These are phyloP conservation scores for Clivina fossor DNA, from an alignment of 2,888 invertebrate species.

Conservation along the genomic window DNA sequence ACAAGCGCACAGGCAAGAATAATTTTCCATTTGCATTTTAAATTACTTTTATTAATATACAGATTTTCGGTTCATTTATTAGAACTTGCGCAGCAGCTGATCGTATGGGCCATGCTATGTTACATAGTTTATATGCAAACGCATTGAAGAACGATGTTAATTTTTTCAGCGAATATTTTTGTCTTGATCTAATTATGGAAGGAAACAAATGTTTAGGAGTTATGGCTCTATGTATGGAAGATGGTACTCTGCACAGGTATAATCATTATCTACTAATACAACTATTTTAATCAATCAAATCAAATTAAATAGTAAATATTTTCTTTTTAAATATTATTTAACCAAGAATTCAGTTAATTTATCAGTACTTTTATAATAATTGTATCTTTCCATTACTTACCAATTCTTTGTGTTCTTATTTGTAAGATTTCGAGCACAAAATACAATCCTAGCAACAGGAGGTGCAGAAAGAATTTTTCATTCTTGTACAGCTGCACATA, in stretches of 20 bases:
- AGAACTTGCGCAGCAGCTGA: constrained; percentile 69
- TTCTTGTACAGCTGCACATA: constrained; percentile 97
- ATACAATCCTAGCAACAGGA: constrained; percentile 78
- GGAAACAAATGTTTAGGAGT: constrained; percentile 63
- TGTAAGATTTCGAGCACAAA: constrained; percentile 60
- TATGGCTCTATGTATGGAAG: constrained; percentile 68
- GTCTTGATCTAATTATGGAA: constrained; percentile 69
- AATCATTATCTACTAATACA: no score
- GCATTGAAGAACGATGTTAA: constrained; percentile 67
- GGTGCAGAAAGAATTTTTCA: constrained; percentile 89
- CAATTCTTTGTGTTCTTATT: background rate
- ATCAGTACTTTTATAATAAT: background rate
- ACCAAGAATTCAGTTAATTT: no score
- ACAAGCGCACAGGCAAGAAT: constrained; percentile 55
- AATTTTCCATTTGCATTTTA: constrained; percentile 7
- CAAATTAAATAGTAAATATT: constrained; percentile 10
- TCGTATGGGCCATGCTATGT: constrained; percentile 68
- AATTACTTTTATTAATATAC: background rate
- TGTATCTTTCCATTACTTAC: background rate
- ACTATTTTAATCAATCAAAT: no score
- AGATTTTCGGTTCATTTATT: constrained; percentile 3
- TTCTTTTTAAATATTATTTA: no score
- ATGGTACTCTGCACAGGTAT: constrained; percentile 63
- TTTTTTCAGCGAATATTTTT: constrained; percentile 73
- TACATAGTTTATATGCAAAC: constrained; percentile 72